Percentiles rank a stretch among this genome's conserved stretches.
Evolutionary conservation across 1,140 invertebrate species (phyloP).

Genomic region (Bombus cullumanus): DNA sequence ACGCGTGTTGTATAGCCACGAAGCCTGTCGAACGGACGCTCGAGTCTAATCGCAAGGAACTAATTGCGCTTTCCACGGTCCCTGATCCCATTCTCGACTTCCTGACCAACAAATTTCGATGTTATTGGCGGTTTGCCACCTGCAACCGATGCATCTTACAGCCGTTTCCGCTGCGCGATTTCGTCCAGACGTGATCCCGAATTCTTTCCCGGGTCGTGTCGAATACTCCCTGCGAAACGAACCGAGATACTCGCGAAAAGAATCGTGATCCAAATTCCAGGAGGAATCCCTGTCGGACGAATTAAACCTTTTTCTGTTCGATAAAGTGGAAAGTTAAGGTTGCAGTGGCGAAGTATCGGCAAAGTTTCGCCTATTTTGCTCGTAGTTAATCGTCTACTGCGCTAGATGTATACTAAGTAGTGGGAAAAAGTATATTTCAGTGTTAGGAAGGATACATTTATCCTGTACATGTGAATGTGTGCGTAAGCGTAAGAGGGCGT

Average conservation of each 20-base stretch:
- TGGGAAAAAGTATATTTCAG: no score
- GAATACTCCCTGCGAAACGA: conserved; percentile 18
- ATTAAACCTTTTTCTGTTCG: neutral
- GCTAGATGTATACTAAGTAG: no score
- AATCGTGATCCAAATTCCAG: neutral
- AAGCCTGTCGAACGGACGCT: conserved; percentile 8
- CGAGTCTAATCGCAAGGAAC: conserved; percentile 57
- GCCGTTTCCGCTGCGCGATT: neutral
- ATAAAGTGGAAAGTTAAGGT: no score
- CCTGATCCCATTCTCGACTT: neutral
- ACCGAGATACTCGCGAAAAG: conserved; percentile 2
- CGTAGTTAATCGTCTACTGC: no score
- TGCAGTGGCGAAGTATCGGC: no score
- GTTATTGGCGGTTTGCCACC: conserved; percentile 66
- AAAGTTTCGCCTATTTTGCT: no score
- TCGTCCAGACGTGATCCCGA: conserved; percentile 30
- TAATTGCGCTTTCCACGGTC: conserved; percentile 53
- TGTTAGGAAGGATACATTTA: no score
- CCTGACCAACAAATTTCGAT: conserved; percentile 42
- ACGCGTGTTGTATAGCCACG: neutral
- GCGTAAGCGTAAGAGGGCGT: no score
- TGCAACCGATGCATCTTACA: conserved; percentile 52
- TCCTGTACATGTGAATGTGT: no score
- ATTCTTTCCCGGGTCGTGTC: conserved; percentile 22
- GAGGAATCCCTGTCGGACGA: neutral